Conservation (phyloP, 2,888 invertebrate species). For the Troilus luridus region DNA sequence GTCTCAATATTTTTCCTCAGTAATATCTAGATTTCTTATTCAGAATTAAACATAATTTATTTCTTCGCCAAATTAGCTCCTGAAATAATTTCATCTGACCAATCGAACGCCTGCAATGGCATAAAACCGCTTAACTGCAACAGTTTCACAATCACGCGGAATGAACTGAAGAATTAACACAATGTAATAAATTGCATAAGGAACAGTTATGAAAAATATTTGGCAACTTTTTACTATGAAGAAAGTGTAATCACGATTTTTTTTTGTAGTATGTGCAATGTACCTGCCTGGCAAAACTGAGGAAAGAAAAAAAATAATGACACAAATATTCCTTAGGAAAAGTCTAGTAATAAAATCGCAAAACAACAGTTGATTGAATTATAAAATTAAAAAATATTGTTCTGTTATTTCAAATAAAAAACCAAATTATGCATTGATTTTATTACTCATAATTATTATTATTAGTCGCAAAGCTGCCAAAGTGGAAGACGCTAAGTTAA, state of each 20-base stretch:
- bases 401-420: no score
- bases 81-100: not conserved
- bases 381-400: not conserved
- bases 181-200: slow-evolving; percentile 17
- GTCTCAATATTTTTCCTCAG: no score
- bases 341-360: not conserved
- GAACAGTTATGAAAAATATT: not conserved
- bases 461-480: no score
- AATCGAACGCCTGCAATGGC: not conserved
- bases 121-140: not conserved
- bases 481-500: no score
- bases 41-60: not conserved
- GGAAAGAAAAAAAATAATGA: not conserved
- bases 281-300: not conserved
- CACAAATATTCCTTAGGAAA: not conserved
- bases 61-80: not conserved
- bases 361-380: not conserved
- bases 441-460: no score
- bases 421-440: no score
- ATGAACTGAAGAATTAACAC: slow-evolving; percentile 29
- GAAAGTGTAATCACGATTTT: slow-evolving; percentile 11
- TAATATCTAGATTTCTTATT: no score
- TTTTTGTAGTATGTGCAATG: not conserved
- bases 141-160: not conserved
- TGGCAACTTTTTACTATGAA: slow-evolving; percentile 17